phyloP scores from a whole-genome alignment of 2,113 vertebrate species.

The Tor tambroides region DNA sequence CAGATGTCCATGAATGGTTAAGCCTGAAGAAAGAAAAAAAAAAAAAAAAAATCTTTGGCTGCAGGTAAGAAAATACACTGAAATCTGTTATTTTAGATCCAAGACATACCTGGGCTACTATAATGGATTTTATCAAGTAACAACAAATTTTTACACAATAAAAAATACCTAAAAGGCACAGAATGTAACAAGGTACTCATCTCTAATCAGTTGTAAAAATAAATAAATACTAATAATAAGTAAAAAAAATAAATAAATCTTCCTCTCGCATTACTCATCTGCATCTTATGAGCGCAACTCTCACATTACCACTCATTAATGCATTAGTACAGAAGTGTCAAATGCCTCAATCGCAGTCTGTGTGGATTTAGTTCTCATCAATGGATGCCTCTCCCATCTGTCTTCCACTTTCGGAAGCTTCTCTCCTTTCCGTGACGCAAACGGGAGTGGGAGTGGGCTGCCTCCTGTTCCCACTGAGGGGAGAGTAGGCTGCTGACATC shows the following conservation, averaged over 20 bases:
- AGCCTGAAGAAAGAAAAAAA: background rate
- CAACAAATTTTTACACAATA: background rate
- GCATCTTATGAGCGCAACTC: constrained; percentile 14
- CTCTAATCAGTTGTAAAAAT: background rate
- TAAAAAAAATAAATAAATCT: background rate
- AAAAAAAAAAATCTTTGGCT: background rate
- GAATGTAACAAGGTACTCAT: background rate
- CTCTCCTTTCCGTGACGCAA: constrained; percentile 80
- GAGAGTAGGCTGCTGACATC: constrained; percentile 73
- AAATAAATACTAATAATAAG: background rate
- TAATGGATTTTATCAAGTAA: background rate
- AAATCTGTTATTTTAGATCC: background rate
- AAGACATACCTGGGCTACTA: background rate
- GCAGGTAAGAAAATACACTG: background rate
- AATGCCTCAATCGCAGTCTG: constrained; percentile 47
- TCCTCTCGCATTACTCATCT: background rate
- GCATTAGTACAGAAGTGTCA: constrained; percentile 34
- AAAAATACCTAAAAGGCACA: background rate
- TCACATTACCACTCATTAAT: constrained; percentile 39
- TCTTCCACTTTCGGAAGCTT: constrained; percentile 57
- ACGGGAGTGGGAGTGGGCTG: constrained; percentile 77
- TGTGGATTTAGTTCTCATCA: constrained; percentile 39
- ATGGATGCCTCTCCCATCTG: constrained; percentile 52
- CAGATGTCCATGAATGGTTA: background rate
- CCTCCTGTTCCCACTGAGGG: constrained; percentile 79